These are phyloP conservation scores for Callimorpha dominula DNA, from an alignment of 2,888 invertebrate genomes.

Conservation along the genomic window DNA sequence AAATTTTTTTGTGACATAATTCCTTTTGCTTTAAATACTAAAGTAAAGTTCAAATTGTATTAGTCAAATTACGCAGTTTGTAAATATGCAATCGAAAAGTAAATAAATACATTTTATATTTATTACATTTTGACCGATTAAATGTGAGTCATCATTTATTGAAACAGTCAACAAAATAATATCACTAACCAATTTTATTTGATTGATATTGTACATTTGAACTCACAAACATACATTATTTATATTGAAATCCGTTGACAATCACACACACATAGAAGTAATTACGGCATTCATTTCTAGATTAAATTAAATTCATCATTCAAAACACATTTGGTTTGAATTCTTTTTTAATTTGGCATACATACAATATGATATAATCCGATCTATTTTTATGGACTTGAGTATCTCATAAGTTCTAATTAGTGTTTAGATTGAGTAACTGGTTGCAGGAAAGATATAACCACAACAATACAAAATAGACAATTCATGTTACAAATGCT, in stretches of 20 bases:
- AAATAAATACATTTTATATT: neutral
- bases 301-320: neutral
- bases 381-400: too few species aligned
- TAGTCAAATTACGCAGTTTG: neutral
- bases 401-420: too few species aligned
- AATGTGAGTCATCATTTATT: slow-evolving; percentile 4
- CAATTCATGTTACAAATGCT: too few species aligned
- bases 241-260: neutral
- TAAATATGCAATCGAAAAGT: neutral
- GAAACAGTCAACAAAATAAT: neutral
- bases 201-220: neutral
- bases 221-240: neutral
- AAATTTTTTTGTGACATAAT: too few species aligned
- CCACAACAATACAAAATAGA: too few species aligned
- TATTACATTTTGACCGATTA: slow-evolving; percentile 12
- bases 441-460: too few species aligned
- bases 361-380: too few species aligned
- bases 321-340: too few species aligned
- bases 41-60: too few species aligned
- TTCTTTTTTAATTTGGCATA: too few species aligned
- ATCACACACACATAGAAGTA: neutral
- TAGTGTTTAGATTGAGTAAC: too few species aligned
- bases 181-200: neutral
- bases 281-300: neutral
- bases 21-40: too few species aligned